A percentile compares a stretch with the other conserved stretches of the same genome.
Conservation (phyloP, 2,113 vertebrate genomes). For the Mandrillus leucophaeus region DNA sequence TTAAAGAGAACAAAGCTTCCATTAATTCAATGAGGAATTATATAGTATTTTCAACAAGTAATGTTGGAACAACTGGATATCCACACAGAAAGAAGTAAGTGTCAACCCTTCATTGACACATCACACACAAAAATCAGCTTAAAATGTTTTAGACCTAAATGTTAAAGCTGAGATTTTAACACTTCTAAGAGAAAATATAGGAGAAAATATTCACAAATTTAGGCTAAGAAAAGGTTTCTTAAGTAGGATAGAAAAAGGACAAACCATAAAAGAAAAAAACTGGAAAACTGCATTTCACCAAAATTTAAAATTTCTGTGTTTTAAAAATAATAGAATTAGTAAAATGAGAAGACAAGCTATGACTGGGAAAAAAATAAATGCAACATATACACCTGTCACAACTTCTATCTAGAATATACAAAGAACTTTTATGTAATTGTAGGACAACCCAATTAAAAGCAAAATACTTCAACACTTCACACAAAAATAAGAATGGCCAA, state of each 20-base stretch:
- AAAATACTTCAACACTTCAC: not conserved
- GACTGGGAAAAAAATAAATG: not conserved
- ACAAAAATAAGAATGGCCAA: not conserved
- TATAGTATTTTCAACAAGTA: not conserved
- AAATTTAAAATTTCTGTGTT: not conserved
- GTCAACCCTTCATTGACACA: not conserved
- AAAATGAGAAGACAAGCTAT: slow-evolving; percentile 24
- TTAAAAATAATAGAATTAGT: not conserved
- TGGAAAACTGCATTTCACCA: not conserved
- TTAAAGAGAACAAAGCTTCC: not conserved
- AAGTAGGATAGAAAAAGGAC: not conserved
- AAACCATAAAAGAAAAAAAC: not conserved
- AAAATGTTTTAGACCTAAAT: not conserved
- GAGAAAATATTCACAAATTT: not conserved
- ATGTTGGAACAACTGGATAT: not conserved
- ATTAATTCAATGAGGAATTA: not conserved
- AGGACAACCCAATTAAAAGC: not conserved
- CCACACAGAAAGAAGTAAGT: not conserved
- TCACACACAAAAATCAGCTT: not conserved
- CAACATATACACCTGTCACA: not conserved
- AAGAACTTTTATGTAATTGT: not conserved
- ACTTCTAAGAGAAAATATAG: not conserved
- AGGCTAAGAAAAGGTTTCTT: not conserved
- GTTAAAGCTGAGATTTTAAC: not conserved
- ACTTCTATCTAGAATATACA: not conserved